Conservation (phyloP, 2,888 invertebrate genomes). For the Gastracanthus pulcherrimus region DNA sequence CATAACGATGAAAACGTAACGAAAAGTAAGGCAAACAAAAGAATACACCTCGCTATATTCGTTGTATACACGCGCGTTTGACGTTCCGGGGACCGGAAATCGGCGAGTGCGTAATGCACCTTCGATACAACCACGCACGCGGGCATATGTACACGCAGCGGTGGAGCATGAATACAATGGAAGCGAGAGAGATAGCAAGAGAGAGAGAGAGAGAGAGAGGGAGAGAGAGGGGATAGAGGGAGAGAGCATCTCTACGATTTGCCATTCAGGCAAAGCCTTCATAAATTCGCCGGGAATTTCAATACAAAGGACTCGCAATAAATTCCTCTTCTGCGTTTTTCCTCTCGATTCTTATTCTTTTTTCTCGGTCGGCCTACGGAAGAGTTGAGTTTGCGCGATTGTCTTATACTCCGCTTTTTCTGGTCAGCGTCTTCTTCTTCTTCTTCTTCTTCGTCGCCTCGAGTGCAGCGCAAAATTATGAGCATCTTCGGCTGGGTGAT, state of each 20-base stretch:
- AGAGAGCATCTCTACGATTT: conserved; percentile 8
- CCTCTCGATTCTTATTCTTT: neutral
- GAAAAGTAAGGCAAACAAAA: neutral
- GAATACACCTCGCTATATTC: neutral
- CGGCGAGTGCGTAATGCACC: conserved; percentile 19
- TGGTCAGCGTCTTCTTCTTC: too few relatives aligned
- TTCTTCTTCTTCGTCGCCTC: too few relatives aligned
- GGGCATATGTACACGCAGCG: neutral
- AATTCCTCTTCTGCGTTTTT: conserved; percentile 3
- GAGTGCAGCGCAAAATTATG: conserved; percentile 7
- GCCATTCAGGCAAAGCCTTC: conserved; percentile 41
- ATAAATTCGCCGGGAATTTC: conserved; percentile 48
- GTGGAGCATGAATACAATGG: conserved; percentile 2
- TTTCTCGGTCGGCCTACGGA: neutral
- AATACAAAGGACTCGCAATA: conserved; percentile 45
- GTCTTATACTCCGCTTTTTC: conserved; percentile 7
- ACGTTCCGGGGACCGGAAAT: conserved; percentile 25
- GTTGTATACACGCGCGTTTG: neutral
- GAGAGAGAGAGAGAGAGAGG: too few relatives aligned
- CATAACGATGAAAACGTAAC: neutral
- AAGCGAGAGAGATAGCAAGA: too few relatives aligned
- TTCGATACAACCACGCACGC: too few relatives aligned
- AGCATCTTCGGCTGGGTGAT: neutral
- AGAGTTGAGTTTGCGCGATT: too few relatives aligned
- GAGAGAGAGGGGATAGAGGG: too few relatives aligned